Evolutionary conservation across 1,140 invertebrate species (phyloP).

Genomic region (Myzus persicae): DNA sequence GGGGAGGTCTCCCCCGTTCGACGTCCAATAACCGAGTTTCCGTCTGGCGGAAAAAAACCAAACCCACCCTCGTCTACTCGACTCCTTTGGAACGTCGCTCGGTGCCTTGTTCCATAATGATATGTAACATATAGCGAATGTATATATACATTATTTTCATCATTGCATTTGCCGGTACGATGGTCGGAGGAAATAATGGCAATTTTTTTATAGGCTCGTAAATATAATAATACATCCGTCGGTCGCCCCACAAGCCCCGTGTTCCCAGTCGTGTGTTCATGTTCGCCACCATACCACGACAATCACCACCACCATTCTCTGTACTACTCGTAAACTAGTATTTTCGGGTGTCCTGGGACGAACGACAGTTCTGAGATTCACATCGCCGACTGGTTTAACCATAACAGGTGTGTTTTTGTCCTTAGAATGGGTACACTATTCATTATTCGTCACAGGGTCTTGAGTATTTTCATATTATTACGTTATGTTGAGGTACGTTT

Average conservation of each 20-base stretch:
- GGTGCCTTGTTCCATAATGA: too few species aligned
- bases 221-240: neutral
- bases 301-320: neutral
- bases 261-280: neutral
- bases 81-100: too few species aligned
- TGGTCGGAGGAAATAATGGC: too few species aligned
- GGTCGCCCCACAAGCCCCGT: neutral
- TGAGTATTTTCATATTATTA: neutral
- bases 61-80: neutral
- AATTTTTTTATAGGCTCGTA: neutral
- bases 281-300: neutral
- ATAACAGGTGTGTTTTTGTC: too few species aligned
- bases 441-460: neutral
- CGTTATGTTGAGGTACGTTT: neutral
- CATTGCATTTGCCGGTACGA: neutral
- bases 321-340: too few species aligned
- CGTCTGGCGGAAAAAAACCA: neutral
- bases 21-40: conserved; percentile 41
- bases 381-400: neutral
- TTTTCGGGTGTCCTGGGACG: too few species aligned
- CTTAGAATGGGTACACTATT: too few species aligned
- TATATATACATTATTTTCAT: neutral
- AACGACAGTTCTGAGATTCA: neutral
- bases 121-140: too few species aligned
- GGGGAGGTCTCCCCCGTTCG: neutral